Conservation (phyloP, 2,113 vertebrate genomes). For the Propithecus coquereli region DNA sequence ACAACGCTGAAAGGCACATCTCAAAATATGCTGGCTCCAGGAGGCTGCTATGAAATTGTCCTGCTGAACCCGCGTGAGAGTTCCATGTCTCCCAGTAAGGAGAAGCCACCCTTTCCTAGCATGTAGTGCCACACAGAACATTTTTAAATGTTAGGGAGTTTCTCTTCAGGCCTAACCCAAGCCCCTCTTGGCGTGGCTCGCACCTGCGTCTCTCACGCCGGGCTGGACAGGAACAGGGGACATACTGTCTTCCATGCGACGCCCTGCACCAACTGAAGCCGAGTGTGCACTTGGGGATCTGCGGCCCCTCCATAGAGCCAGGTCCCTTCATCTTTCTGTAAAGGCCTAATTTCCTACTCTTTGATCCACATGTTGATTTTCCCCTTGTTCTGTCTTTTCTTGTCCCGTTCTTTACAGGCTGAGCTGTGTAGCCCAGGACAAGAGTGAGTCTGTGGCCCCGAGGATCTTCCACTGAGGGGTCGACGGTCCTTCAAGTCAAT, state of each 20-base stretch:
- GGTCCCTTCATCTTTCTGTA: neutral
- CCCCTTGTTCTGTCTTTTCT: neutral
- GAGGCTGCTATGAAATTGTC: neutral
- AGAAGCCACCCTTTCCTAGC: neutral
- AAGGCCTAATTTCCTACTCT: neutral
- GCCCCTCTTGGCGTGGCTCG: too few relatives aligned
- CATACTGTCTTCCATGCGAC: too few relatives aligned
- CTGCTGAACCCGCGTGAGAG: fast-evolving
- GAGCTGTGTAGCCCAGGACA: neutral
- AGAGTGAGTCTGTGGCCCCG: neutral
- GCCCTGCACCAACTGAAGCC: neutral
- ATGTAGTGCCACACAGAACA: fast-evolving
- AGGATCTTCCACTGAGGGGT: neutral
- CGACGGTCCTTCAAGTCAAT: neutral
- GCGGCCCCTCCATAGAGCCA: too few relatives aligned
- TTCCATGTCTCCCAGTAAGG: neutral
- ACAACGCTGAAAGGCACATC: neutral
- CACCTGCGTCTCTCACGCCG: neutral
- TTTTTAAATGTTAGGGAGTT: neutral
- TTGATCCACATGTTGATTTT: neutral
- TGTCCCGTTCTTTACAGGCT: neutral
- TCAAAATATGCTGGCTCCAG: neutral
- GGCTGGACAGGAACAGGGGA: fast-evolving
- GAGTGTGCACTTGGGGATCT: neutral
- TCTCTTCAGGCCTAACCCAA: neutral